Percentiles rank a stretch among this genome's conserved stretches.
Evolutionary conservation across 2,113 vertebrate genomes (phyloP).

Genomic region (Clarias magur): DNA sequence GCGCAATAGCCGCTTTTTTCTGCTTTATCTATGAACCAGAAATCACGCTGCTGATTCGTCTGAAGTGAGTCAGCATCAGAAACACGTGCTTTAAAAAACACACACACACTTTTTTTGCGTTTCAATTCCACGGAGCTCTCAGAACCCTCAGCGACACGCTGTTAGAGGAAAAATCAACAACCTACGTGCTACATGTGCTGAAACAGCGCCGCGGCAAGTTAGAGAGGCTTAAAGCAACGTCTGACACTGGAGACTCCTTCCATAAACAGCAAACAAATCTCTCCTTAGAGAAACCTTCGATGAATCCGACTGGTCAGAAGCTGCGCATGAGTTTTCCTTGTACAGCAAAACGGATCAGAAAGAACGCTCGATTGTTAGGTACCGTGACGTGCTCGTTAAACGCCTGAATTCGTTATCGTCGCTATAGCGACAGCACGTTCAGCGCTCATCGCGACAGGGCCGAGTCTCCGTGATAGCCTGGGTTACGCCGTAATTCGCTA

Average conservation of each 20-base stretch:
- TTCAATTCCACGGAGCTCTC: neutral
- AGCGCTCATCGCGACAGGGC: too few species aligned
- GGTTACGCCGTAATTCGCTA: too few species aligned
- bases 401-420: neutral
- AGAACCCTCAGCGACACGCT: neutral
- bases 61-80: neutral
- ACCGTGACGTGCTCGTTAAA: neutral
- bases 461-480: too few species aligned
- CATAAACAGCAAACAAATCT: neutral
- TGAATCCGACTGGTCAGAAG: neutral
- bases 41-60: neutral
- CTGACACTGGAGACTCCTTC: neutral
- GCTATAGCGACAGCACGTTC: neutral
- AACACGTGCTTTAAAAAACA: too few species aligned
- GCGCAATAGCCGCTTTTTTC: neutral
- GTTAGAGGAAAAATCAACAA: neutral
- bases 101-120: neutral
- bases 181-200: neutral
- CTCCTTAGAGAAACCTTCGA: neutral
- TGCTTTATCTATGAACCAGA: neutral
- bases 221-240: too few species aligned
- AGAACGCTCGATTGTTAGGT: neutral
- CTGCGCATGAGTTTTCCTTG: neutral
- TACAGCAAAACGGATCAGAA: neutral
- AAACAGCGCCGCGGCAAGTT: neutral